phyloP scores from a whole-genome alignment of 1,140 invertebrate genomes.

The Euglossa dilemma region DNA sequence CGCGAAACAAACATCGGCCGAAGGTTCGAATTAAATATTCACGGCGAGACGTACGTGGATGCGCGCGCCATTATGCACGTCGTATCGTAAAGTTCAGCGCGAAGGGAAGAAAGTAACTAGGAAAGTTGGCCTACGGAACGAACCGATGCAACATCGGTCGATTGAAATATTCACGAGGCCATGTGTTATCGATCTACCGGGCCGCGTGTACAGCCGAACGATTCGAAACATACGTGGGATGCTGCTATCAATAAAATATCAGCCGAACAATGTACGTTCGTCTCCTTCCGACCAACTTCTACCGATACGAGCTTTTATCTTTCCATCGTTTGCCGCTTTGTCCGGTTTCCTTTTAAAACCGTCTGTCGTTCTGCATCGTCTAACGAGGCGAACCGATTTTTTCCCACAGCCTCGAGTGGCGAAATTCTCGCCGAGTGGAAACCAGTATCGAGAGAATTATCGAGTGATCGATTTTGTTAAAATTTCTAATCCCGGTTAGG shows the following conservation, averaged over 20 bases:
- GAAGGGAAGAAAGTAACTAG: constrained; percentile 16
- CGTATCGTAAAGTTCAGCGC: constrained; percentile 45
- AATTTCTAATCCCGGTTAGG: too few species aligned
- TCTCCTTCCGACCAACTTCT: background rate
- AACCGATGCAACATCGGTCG: constrained; percentile 25
- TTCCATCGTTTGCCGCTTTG: background rate
- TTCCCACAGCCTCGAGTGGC: too few species aligned
- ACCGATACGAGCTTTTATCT: background rate
- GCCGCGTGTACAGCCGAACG: background rate
- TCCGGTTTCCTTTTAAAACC: background rate
- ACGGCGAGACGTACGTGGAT: background rate
- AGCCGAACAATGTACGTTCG: constrained; percentile 31
- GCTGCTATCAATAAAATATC: constrained; percentile 56
- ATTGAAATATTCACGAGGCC: constrained; percentile 59
- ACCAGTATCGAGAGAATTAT: too few species aligned
- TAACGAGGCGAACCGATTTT: background rate
- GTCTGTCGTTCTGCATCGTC: background rate
- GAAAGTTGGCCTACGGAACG: background rate
- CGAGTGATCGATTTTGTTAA: too few species aligned
- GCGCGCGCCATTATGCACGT: constrained; percentile 18
- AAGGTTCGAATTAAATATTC: constrained; percentile 48
- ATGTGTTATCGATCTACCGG: constrained; percentile 52
- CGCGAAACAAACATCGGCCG: background rate
- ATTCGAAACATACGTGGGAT: constrained; percentile 28
- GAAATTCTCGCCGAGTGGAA: too few species aligned